Conservation (phyloP, 2,888 invertebrate genomes). For the Drosophila algonquin region DNA sequence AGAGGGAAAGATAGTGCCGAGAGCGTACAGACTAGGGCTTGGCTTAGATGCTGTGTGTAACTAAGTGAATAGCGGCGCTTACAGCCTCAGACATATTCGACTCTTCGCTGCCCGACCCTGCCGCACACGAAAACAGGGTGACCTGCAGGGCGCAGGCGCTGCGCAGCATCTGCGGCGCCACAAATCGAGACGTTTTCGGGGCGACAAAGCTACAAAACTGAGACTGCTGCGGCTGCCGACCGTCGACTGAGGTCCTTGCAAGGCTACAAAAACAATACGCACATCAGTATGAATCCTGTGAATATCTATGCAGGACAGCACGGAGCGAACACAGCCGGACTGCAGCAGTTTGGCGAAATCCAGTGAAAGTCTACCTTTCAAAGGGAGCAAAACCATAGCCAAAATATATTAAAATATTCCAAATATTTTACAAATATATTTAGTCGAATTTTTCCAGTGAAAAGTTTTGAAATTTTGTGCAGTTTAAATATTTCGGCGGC, state of each 20-base stretch:
- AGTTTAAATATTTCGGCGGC: not conserved
- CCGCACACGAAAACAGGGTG: slow-evolving; percentile 64
- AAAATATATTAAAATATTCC: not conserved
- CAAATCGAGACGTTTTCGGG: slow-evolving; percentile 3
- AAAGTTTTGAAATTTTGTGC: not conserved
- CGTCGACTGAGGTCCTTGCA: slow-evolving; percentile 54
- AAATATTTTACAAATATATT: not conserved
- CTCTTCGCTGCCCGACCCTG: slow-evolving; percentile 23
- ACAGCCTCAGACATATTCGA: slow-evolving; percentile 8
- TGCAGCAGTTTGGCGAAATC: slow-evolving; percentile 7
- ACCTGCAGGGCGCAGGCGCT: slow-evolving; percentile 60
- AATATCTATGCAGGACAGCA: slow-evolving; percentile 80
- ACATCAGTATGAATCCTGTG: slow-evolving; percentile 80
- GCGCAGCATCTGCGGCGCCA: slow-evolving; percentile 63
- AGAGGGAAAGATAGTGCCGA: slow-evolving; percentile 6
- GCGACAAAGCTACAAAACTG: slow-evolving; percentile 50
- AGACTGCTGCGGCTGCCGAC: slow-evolving; percentile 20
- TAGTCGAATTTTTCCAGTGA: not conserved
- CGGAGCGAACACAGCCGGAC: slow-evolving; percentile 56
- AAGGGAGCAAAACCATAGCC: not conserved
- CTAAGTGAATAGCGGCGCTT: slow-evolving; percentile 1
- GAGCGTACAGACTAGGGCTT: slow-evolving; percentile 56
- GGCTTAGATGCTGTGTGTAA: slow-evolving; percentile 52
- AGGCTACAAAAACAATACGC: slow-evolving; percentile 78
- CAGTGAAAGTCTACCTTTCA: slow-evolving; percentile 2